Evolutionary conservation across 1,140 invertebrate species (phyloP), one percentile per base, ranked within the genome.

Genomic region (Trichonephila clavata): DNA sequence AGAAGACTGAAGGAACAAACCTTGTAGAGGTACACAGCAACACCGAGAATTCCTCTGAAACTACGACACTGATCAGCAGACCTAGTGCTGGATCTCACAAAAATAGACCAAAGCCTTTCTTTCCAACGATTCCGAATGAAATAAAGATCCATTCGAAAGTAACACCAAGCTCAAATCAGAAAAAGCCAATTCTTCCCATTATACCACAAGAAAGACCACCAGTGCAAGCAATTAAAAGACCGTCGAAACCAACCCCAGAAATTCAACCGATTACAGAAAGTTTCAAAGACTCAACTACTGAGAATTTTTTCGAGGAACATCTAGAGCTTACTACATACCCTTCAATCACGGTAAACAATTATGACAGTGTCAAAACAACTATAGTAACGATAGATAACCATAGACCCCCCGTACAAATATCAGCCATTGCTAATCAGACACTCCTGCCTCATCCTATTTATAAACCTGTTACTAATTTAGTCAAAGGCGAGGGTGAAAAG

Each of bases 311-410:
- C 4, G 10, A n/a, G 0, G 83, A 84, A 84, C 27, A 27, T 59
- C 13, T 60, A 24, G 83, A 84, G 18, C 50, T 59, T 24, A 87
- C 60, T 8, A 87, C 86, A 10, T 63, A 24, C 20, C 16, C 20
- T 13, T 2, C 86, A 20, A 16, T 65, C 21, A 14, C 60, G 13
- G 61, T 43, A 6, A 87, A 20, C 21, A 65, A 8, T 63, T 24
- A 63, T 1, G 16, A 32, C 32, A 68, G 0, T 5, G 61, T 32
- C 13, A 87, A 27, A 50, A 93, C 92, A 21, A 87, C 84, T 4
- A 80, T 93, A 14, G 84, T 93, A 10, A 87, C 92, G 7, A 88
- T 93, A 63, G 92, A 93, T 50, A 93, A 93, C 20, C 92, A 93
- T 24, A 87, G 71, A 63, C 92, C 92, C 7, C 68, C 71, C 14